A percentile compares a stretch with the other conserved stretches of the same genome.
Evolutionary conservation across 1,140 invertebrate species (phyloP).

Genomic region (Ostrea edulis): DNA sequence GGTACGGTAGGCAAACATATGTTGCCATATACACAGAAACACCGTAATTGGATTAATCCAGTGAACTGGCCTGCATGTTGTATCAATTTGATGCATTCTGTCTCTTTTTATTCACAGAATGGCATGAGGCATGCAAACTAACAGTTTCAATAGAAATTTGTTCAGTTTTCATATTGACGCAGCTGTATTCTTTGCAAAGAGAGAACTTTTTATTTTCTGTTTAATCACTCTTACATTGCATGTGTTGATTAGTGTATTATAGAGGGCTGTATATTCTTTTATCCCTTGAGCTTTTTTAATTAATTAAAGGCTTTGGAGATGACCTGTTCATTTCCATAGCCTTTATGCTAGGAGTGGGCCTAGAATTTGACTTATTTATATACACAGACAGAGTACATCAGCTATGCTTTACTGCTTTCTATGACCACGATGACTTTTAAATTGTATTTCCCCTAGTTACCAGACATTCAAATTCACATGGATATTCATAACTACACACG

Average conservation of each 20-base stretch:
- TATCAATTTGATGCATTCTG: background rate
- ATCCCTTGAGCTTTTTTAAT: conserved; percentile 23
- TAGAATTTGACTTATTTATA: background rate
- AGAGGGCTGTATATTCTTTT: conserved; percentile 6
- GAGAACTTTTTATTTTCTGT: background rate
- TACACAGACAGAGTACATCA: background rate
- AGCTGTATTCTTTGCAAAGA: conserved; percentile 1
- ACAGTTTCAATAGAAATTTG: background rate
- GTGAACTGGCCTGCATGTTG: conserved; percentile 1
- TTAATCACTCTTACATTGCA: background rate
- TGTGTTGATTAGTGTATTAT: background rate
- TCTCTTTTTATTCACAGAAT: background rate
- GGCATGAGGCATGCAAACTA: conserved; percentile 22
- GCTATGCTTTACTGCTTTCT: background rate
- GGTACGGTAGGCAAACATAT: conserved; percentile 18
- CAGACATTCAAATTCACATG: too few species aligned
- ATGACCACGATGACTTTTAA: background rate
- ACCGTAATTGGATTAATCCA: conserved; percentile 24
- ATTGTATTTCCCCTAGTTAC: too few species aligned
- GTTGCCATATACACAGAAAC: conserved; percentile 2
- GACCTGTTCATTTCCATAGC: conserved; percentile 17
- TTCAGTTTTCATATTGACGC: background rate
- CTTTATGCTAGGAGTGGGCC: background rate
- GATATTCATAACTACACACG: too few species aligned
- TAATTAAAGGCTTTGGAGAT: conserved; percentile 25